Percentiles rank a stretch among this genome's conserved stretches.
Conservation (phyloP, 2,888 invertebrate species). For the Biston betularia region DNA sequence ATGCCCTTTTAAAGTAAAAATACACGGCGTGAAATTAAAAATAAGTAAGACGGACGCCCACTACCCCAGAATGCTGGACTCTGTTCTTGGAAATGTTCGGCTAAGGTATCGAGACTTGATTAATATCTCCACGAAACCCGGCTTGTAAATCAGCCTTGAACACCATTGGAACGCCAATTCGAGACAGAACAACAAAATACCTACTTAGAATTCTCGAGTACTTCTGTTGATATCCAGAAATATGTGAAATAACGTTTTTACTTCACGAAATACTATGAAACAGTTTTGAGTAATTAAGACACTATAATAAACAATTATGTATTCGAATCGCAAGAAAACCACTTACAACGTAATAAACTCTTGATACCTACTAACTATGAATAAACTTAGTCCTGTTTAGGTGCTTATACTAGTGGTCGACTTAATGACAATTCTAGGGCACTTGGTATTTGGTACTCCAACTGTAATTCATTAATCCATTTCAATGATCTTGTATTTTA, state of each 20-base stretch:
- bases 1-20: conserved; percentile 63
- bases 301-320: too few relatives aligned
- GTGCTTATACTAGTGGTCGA: not conserved
- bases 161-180: conserved; percentile 51
- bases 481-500: too few relatives aligned
- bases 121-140: conserved; percentile 52
- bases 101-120: conserved; percentile 49
- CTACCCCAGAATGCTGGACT: conserved; percentile 42
- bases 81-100: conserved; percentile 51
- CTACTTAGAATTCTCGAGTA: not conserved
- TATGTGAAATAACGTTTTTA: not conserved
- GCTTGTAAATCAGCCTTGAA: conserved; percentile 52
- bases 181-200: conserved; percentile 31
- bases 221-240: not conserved
- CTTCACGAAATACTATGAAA: too few relatives aligned
- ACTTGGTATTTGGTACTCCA: too few relatives aligned
- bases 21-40: conserved; percentile 60
- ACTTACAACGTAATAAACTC: not conserved
- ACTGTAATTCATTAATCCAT: too few relatives aligned
- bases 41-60: conserved; percentile 48
- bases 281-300: too few relatives aligned
- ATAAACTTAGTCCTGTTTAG: too few relatives aligned
- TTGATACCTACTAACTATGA: not conserved
- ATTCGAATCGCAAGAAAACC: too few relatives aligned
- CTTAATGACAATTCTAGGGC: too few relatives aligned